These are phyloP conservation scores for Globodera ellingtonae DNA, from an alignment of 1,140 invertebrate species.

Conservation along the genomic window DNA sequence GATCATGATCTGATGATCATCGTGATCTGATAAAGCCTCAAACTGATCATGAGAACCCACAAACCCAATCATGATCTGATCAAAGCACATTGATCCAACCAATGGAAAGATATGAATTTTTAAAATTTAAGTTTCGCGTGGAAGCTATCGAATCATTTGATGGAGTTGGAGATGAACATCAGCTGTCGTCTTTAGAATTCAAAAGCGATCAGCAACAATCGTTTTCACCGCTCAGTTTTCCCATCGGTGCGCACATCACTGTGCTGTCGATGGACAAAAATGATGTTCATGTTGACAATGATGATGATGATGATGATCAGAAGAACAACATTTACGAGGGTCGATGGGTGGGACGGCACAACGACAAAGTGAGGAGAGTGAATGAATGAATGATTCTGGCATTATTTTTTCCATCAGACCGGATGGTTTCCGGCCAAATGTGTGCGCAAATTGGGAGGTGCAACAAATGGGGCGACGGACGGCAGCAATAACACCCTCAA, in stretches of 20 bases:
- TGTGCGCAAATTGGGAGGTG: slow-evolving; percentile 50
- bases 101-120: background rate
- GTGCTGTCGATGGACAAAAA: slow-evolving; percentile 54
- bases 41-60: no score
- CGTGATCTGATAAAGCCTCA: no score
- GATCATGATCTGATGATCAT: no score
- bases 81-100: no score
- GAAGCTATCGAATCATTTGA: slow-evolving; percentile 57
- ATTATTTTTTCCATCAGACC: slow-evolving; percentile 3
- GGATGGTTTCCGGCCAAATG: slow-evolving; percentile 63
- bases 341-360: slow-evolving; percentile 37
- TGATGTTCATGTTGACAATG: background rate
- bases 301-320: background rate
- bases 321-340: slow-evolving; percentile 57
- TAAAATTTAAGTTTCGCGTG: slow-evolving; percentile 30
- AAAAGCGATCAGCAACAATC: background rate
- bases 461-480: slow-evolving; percentile 19
- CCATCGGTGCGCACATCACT: slow-evolving; percentile 51
- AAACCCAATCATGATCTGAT: no score
- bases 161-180: slow-evolving; percentile 39
- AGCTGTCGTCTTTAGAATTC: background rate
- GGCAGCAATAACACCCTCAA: slow-evolving; percentile 32
- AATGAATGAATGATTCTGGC: no score
- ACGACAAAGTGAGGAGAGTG: slow-evolving; percentile 8
- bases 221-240: slow-evolving; percentile 48